These are phyloP conservation scores for Gasterosteus nipponicus DNA, from an alignment of 2,113 vertebrate genomes.

Conservation along the genomic window DNA sequence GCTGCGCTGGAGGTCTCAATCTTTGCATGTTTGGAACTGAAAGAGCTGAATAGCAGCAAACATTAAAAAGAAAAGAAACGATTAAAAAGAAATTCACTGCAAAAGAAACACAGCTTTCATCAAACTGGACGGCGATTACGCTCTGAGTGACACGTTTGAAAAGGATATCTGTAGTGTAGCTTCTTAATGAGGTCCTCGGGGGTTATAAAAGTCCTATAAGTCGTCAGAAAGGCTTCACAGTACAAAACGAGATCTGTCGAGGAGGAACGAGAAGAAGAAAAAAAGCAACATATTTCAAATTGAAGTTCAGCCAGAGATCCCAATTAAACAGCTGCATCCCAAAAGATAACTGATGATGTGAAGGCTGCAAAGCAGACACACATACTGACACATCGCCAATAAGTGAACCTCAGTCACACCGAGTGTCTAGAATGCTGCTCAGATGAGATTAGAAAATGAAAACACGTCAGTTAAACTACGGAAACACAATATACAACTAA, in stretches of 20 bases:
- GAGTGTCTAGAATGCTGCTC: conserved; percentile 22
- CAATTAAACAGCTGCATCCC: conserved; percentile 17
- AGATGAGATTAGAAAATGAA: conserved; percentile 11
- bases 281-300: conserved; percentile 21
- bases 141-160: conserved; percentile 36
- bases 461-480: conserved; percentile 12
- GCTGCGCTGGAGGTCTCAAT: background rate
- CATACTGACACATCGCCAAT: conserved; percentile 30
- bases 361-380: background rate
- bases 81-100: background rate
- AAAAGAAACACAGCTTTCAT: conserved; percentile 16
- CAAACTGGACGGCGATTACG: conserved; percentile 8
- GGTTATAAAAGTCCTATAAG: conserved; percentile 96
- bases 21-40: background rate
- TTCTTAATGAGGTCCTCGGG: conserved; percentile 99
- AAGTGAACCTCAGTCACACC: conserved; percentile 4
- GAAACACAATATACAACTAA: background rate
- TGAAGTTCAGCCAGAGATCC: conserved; percentile 12
- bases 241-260: conserved; percentile 93
- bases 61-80: conserved; percentile 31
- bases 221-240: conserved; percentile 98
- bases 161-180: conserved; percentile 99
- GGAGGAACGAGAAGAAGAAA: conserved; percentile 12
- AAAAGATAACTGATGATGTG: conserved; percentile 27
- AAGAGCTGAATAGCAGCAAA: conserved; percentile 17